These are phyloP conservation scores for Hypsopygia costalis DNA, from an alignment of 2,888 invertebrate genomes.

Conservation along the genomic window DNA sequence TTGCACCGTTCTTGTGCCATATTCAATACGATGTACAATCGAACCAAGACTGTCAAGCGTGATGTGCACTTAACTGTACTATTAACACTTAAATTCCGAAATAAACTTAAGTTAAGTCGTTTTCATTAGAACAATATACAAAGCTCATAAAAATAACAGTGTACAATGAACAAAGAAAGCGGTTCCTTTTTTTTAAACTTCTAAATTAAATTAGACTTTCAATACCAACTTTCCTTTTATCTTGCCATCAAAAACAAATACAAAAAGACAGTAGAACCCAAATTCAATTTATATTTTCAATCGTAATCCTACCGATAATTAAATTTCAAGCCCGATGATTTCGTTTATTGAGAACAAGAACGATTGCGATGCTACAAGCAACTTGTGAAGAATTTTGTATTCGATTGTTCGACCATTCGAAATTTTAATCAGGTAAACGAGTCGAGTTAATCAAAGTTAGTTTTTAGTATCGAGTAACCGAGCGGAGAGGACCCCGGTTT, in stretches of 20 bases:
- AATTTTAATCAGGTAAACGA: slow-evolving; percentile 47
- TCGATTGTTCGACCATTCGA: slow-evolving; percentile 17
- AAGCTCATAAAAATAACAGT: too few species aligned
- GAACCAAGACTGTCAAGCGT: too few species aligned
- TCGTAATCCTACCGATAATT: slow-evolving; percentile 13
- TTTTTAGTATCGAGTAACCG: slow-evolving; percentile 36
- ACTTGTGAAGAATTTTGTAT: slow-evolving; percentile 3
- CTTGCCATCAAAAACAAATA: slow-evolving; percentile 4
- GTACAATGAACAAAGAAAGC: too few species aligned
- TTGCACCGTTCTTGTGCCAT: too few species aligned
- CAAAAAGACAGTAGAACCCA: slow-evolving; percentile 8
- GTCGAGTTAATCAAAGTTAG: slow-evolving; percentile 56
- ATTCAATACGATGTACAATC: too few species aligned
- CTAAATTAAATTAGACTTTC: not conserved
- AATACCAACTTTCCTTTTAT: slow-evolving; percentile 2
- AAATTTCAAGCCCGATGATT: slow-evolving; percentile 10
- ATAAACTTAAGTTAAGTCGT: too few species aligned
- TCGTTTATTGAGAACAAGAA: slow-evolving; percentile 8
- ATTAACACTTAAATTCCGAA: too few species aligned
- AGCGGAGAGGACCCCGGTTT: slow-evolving; percentile 34
- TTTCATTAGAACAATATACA: too few species aligned
- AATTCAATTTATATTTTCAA: slow-evolving; percentile 13
- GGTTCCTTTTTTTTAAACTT: too few species aligned
- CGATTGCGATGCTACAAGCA: slow-evolving; percentile 8
- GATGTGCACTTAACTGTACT: too few species aligned